A percentile compares a stretch with the other conserved stretches of the same genome.
Conservation (phyloP, 2,797 vertebrate species). For the Syncerus caffer region DNA sequence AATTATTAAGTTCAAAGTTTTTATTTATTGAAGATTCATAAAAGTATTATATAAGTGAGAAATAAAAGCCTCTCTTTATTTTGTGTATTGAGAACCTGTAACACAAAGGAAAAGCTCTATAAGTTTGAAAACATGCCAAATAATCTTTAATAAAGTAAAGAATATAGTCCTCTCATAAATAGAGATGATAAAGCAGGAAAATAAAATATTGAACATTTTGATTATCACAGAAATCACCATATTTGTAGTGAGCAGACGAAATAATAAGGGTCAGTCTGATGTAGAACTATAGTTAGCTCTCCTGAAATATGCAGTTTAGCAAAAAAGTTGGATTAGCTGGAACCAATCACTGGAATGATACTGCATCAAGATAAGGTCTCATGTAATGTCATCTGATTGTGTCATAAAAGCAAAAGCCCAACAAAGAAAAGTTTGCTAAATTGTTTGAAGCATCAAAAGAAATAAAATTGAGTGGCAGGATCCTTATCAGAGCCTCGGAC, state of each 20-base stretch:
- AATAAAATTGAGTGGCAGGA: conserved; percentile 66
- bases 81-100: neutral
- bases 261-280: conserved; percentile 32
- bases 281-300: conserved; percentile 63
- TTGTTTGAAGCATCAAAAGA: conserved; percentile 67
- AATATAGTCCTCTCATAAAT: neutral
- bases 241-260: conserved; percentile 13
- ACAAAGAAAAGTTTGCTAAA: conserved; percentile 65
- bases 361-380: conserved; percentile 52
- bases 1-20: conserved; percentile 24
- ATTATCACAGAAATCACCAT: neutral
- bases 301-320: conserved; percentile 59
- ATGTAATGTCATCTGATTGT: neutral
- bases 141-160: neutral
- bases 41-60: conserved; percentile 40
- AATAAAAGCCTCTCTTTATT: conserved; percentile 37
- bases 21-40: conserved; percentile 73
- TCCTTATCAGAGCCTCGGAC: conserved; percentile 64
- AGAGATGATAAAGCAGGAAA: neutral
- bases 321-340: conserved; percentile 42
- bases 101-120: neutral
- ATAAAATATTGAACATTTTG: neutral
- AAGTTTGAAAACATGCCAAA: neutral
- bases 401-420: conserved; percentile 55
- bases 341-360: conserved; percentile 54